These are phyloP conservation scores for Amphiduros pacificus DNA, from an alignment of 2,888 invertebrate species.

Conservation along the genomic window DNA sequence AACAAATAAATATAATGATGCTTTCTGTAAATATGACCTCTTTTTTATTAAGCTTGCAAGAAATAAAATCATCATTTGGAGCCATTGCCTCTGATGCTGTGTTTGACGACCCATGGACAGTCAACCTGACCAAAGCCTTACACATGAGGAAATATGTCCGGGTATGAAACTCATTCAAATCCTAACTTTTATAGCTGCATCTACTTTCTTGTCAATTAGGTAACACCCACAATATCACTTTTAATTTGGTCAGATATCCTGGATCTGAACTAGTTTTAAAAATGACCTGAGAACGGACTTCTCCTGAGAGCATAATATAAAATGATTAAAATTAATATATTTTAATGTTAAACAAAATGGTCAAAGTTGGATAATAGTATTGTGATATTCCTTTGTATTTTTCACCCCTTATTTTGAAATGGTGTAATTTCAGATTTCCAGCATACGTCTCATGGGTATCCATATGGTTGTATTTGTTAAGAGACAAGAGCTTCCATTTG, in stretches of 20 bases:
- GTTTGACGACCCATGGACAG: slow-evolving; percentile 58
- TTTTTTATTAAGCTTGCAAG: slow-evolving; percentile 65
- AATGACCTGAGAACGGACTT: no score
- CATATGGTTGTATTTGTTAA: slow-evolving; percentile 77
- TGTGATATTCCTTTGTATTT: neutral
- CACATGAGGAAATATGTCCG: slow-evolving; percentile 40
- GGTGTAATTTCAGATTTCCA: slow-evolving; percentile 66
- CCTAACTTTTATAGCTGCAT: no score
- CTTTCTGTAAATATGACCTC: neutral
- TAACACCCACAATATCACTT: no score
- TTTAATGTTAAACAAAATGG: neutral
- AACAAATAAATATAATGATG: no score
- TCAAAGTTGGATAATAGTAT: neutral
- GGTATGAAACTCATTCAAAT: no score
- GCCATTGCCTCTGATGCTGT: slow-evolving; percentile 73
- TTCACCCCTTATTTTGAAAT: neutral
- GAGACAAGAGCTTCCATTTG: slow-evolving; percentile 76
- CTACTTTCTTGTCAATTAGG: no score
- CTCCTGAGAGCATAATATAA: no score
- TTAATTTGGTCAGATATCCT: no score
- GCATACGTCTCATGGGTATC: slow-evolving; percentile 81
- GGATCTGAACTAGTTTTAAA: no score
- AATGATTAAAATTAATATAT: neutral
- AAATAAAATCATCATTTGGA: slow-evolving; percentile 74
- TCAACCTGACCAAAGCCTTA: slow-evolving; percentile 36